A percentile compares a stretch with the other conserved stretches of the same genome.
Evolutionary conservation across 1,140 invertebrate species (phyloP).

Genomic region (Macrotrachela quadricornifera): DNA sequence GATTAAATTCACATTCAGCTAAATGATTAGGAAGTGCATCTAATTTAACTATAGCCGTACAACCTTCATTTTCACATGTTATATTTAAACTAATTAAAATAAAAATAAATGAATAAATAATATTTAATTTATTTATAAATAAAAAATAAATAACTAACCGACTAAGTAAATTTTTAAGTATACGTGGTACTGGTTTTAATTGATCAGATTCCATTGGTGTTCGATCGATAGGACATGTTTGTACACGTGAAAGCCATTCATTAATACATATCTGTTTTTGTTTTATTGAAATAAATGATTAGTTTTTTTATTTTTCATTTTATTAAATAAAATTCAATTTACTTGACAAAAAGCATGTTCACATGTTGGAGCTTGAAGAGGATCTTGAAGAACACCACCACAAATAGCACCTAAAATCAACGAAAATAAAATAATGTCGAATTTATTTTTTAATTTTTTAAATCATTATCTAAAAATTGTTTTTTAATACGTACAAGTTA

Average conservation of each 20-base stretch:
- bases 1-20: slow-evolving; percentile 76
- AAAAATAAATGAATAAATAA: no score
- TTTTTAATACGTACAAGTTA: neutral
- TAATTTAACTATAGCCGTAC: slow-evolving; percentile 57
- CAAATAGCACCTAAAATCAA: no score
- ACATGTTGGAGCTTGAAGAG: neutral
- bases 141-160: no score
- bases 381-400: no score
- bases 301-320: no score
- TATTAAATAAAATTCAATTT: no score
- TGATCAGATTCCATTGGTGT: neutral
- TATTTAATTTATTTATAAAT: no score
- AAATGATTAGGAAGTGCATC: slow-evolving; percentile 58
- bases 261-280: neutral
- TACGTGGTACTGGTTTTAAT: slow-evolving; percentile 4
- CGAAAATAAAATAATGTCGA: no score
- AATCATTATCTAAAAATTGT: no score
- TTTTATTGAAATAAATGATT: no score
- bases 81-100: no score
- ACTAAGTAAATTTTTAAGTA: slow-evolving; percentile 1
- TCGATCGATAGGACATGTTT: slow-evolving; percentile 1
- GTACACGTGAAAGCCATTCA: slow-evolving; percentile 1
- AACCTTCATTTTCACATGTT: slow-evolving; percentile 35
- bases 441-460: no score
- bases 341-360: slow-evolving; percentile 4